Evolutionary conservation across 2,888 invertebrate species (phyloP).

Genomic region (Lissocephala sabroskyi): DNA sequence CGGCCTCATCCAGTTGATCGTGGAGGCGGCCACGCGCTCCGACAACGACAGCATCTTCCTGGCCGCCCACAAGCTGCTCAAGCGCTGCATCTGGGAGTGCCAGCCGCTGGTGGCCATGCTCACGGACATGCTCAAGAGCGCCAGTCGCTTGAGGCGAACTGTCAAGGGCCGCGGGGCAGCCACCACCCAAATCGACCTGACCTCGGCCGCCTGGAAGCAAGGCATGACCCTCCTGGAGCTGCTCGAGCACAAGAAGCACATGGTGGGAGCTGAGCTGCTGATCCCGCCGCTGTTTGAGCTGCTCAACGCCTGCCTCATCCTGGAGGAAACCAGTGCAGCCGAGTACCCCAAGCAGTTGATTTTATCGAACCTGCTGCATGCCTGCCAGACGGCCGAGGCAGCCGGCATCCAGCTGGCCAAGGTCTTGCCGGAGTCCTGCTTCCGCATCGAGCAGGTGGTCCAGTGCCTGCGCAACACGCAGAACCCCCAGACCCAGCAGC

Average conservation of each 20-base stretch:
- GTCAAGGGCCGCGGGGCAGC: constrained; percentile 12
- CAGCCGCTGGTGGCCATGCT: constrained; percentile 76
- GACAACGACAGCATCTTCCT: constrained; percentile 77
- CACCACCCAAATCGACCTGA: constrained; percentile 72
- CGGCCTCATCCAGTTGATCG: constrained; percentile 74
- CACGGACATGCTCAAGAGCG: constrained; percentile 74
- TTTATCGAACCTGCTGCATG: constrained; percentile 83
- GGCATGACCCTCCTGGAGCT: constrained; percentile 87
- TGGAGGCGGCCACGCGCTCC: constrained; percentile 75
- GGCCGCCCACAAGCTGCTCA: constrained; percentile 78
- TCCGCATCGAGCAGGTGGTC: constrained; percentile 75
- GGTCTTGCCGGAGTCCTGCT: constrained; percentile 72
- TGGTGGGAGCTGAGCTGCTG: constrained; percentile 78
- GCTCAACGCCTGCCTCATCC: constrained; percentile 83
- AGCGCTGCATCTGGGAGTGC: constrained; percentile 79
- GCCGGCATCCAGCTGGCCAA: constrained; percentile 72
- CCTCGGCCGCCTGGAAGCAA: constrained; percentile 82
- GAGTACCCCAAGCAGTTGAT: constrained; percentile 93
- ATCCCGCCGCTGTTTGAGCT: constrained; percentile 85
- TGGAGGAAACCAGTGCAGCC: constrained; percentile 85
- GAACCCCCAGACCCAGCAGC: constrained; percentile 96
- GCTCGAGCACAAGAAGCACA: constrained; percentile 87
- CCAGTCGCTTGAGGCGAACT: constrained; percentile 1
- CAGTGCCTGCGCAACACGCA: constrained; percentile 91
- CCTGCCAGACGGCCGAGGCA: constrained; percentile 76